These are phyloP conservation scores for Loris lydekkerianus DNA, from an alignment of 2,797 vertebrate genomes.

Conservation along the genomic window DNA sequence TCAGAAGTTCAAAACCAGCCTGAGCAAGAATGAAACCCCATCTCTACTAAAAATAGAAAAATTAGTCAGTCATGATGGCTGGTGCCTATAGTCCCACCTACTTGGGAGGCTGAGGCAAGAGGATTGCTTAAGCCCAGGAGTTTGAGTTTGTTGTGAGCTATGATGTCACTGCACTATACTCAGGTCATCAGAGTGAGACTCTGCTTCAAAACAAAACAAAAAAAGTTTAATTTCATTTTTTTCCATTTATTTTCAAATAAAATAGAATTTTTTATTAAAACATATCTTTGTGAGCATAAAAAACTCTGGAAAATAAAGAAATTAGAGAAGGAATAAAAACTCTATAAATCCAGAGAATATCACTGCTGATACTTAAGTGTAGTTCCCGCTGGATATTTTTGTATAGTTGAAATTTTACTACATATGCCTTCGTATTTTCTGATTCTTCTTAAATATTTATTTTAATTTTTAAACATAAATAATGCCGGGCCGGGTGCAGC, in stretches of 20 bases:
- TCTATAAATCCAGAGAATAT: slow-evolving; percentile 9
- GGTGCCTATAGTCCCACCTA: too few relatives aligned
- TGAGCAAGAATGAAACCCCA: too few relatives aligned
- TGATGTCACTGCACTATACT: too few relatives aligned
- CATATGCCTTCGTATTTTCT: neutral
- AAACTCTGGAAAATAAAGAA: slow-evolving; percentile 49
- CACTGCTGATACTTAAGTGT: neutral
- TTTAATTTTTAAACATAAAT: neutral
- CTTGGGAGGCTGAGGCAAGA: too few relatives aligned
- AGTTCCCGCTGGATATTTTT: neutral
- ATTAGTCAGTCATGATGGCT: too few relatives aligned
- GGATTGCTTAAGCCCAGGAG: too few relatives aligned
- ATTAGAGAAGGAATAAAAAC: neutral
- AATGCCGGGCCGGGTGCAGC: neutral
- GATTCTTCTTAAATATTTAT: slow-evolving; percentile 9
- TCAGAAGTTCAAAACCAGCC: too few relatives aligned
- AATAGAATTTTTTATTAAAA: slow-evolving; percentile 50
- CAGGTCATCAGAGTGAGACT: too few relatives aligned
- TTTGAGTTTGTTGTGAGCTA: too few relatives aligned
- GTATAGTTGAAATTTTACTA: slow-evolving; percentile 13
- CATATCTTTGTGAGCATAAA: slow-evolving; percentile 8
- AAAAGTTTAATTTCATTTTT: neutral
- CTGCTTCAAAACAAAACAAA: too few relatives aligned
- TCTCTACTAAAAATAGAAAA: too few relatives aligned
- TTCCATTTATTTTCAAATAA: slow-evolving; percentile 32